phyloP scores from a whole-genome alignment of 2,113 vertebrate genomes.

The Tenrec ecaudatus region DNA sequence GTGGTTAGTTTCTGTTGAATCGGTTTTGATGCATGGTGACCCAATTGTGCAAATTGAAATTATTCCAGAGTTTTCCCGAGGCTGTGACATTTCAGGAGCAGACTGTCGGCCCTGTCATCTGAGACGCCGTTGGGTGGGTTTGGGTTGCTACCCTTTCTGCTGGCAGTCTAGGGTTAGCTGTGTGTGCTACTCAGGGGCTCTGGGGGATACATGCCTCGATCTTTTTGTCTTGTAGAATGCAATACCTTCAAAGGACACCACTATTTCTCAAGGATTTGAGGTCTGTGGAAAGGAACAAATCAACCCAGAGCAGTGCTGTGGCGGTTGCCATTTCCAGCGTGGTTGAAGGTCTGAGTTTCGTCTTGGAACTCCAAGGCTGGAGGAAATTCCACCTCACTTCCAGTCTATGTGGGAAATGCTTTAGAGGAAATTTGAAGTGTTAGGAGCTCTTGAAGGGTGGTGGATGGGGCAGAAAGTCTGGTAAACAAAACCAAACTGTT shows the following conservation, averaged over 20 bases:
- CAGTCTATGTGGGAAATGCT: conserved; percentile 9
- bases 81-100: not conserved
- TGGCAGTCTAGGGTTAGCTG: not conserved
- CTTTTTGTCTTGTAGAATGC: not conserved
- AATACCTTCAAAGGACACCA: not conserved
- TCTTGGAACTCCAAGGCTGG: not conserved
- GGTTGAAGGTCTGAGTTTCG: not conserved
- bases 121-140: not conserved
- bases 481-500: not conserved
- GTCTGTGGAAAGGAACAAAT: not conserved
- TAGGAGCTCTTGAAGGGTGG: not conserved
- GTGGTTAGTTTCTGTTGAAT: not conserved
- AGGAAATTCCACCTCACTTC: conserved; percentile 31
- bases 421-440: conserved; percentile 11
- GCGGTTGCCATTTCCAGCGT: not conserved
- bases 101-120: not conserved
- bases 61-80: not conserved
- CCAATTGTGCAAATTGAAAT: not conserved
- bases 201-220: not conserved
- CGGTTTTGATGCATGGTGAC: not conserved
- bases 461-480: not conserved
- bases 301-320: not conserved
- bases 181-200: not conserved
- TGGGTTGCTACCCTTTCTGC: not conserved
- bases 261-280: not conserved